Evolutionary conservation across 2,113 vertebrate species (phyloP).

Genomic region (Chaenocephalus aceratus): DNA sequence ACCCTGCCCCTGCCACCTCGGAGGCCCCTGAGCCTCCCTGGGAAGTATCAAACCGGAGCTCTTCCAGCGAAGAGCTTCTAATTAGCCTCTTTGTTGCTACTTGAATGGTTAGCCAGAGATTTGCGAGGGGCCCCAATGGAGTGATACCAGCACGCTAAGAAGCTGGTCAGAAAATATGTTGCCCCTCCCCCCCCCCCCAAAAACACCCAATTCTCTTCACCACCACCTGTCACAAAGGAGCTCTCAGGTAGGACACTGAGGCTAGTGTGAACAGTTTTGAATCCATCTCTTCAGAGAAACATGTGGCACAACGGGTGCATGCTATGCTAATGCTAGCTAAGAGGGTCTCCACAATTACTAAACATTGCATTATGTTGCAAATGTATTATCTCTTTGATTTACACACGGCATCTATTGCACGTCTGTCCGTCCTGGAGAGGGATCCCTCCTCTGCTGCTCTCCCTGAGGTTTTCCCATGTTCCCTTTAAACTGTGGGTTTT

Average conservation of each 20-base stretch:
- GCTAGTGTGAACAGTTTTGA: constrained; percentile 47
- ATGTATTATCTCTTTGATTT: no score
- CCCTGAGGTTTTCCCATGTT: no score
- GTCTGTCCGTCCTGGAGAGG: no score
- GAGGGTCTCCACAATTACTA: no score
- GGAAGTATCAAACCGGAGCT: constrained; percentile 83
- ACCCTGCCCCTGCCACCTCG: constrained; percentile 69
- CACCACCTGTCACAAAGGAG: constrained; percentile 48
- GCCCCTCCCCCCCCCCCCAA: not conserved
- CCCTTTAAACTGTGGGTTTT: no score
- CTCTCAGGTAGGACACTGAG: constrained; percentile 67
- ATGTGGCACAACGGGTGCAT: constrained; percentile 51
- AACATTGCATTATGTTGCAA: no score
- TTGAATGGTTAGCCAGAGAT: constrained; percentile 75
- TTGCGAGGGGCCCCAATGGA: constrained; percentile 76
- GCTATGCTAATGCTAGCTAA: not conserved
- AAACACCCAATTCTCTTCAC: constrained; percentile 21
- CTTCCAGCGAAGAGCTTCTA: constrained; percentile 82
- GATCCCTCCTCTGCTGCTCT: no score
- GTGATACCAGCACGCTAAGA: constrained; percentile 72
- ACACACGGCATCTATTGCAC: no score
- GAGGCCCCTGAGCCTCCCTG: constrained; percentile 81
- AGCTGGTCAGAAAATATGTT: no score
- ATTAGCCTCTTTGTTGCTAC: constrained; percentile 86
- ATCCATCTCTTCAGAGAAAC: constrained; percentile 21